These are phyloP conservation scores for Microplitis deprimator DNA, from an alignment of 2,888 invertebrate genomes.

Conservation along the genomic window DNA sequence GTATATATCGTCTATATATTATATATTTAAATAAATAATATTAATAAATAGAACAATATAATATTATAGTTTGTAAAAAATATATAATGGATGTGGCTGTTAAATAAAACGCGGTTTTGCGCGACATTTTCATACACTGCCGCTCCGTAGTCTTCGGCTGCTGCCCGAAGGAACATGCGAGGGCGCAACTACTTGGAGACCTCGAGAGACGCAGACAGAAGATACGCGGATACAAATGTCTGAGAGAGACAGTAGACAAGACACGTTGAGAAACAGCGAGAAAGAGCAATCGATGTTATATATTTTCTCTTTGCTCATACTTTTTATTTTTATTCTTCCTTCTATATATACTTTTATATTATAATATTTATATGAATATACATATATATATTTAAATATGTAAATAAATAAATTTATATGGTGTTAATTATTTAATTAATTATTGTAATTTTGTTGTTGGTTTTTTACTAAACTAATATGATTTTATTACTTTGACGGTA, in stretches of 20 bases:
- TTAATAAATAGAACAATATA: slow-evolving; percentile 34
- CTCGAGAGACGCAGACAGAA: slow-evolving; percentile 27
- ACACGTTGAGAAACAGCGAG: slow-evolving; percentile 4
- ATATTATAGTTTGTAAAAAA: slow-evolving; percentile 45
- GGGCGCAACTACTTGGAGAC: slow-evolving; percentile 32
- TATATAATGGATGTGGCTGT: slow-evolving; percentile 23
- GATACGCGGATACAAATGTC: neutral
- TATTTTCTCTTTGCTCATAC: neutral
- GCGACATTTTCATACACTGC: slow-evolving; percentile 26
- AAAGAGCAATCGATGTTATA: neutral
- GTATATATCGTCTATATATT: slow-evolving; percentile 43
- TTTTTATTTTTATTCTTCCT: neutral
- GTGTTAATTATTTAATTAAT: neutral
- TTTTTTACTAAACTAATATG: neutral
- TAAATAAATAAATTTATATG: neutral
- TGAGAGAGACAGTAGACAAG: slow-evolving; percentile 27
- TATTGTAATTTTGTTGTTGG: neutral
- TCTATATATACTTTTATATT: neutral
- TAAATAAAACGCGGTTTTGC: slow-evolving; percentile 14
- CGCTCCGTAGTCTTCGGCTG: slow-evolving; percentile 31
- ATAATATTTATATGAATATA: neutral
- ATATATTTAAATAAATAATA: slow-evolving; percentile 48
- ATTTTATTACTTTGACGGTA: slow-evolving; percentile 21
- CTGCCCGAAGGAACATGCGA: slow-evolving; percentile 38
- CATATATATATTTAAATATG: neutral